A percentile compares a stretch with the other conserved stretches of the same genome.
These are phyloP conservation scores for Eulacestoma nigropectus DNA, from an alignment of 2,113 vertebrate genomes.

Conservation along the genomic window DNA sequence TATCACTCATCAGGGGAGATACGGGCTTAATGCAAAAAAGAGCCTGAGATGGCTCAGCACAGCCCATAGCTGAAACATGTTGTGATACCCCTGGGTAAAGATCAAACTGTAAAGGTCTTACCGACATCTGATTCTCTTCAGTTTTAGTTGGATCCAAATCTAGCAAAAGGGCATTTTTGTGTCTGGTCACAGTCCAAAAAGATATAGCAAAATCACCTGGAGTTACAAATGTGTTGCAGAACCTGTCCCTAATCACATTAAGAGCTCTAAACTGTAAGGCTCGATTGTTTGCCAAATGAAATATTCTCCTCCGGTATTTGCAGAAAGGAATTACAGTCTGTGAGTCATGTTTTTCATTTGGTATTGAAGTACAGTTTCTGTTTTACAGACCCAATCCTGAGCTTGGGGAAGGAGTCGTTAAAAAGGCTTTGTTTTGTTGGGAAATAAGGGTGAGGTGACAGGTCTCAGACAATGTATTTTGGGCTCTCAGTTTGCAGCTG, in stretches of 20 bases:
- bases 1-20: background rate
- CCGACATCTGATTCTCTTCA: slow-evolving; percentile 38
- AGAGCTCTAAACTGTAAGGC: slow-evolving; percentile 55
- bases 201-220: slow-evolving; percentile 49
- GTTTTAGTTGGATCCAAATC: slow-evolving; percentile 38
- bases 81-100: slow-evolving; percentile 29
- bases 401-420: background rate
- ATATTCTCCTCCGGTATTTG: slow-evolving; percentile 36
- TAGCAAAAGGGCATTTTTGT: slow-evolving; percentile 7
- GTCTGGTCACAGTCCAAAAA: slow-evolving; percentile 43
- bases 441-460: background rate
- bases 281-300: slow-evolving; percentile 57
- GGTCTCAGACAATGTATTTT: background rate
- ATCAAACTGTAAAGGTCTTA: slow-evolving; percentile 16
- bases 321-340: slow-evolving; percentile 59
- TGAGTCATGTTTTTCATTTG: slow-evolving; percentile 53
- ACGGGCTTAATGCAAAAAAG: background rate
- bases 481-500: background rate
- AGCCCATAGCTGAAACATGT: background rate
- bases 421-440: background rate
- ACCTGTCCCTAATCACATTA: slow-evolving; percentile 64
- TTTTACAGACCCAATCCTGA: slow-evolving; percentile 19
- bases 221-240: slow-evolving; percentile 66
- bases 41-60: background rate
- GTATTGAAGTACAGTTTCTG: background rate